Evolutionary conservation across 2,113 vertebrate species (phyloP).

Genomic region (Aspiorhynchus laticeps): DNA sequence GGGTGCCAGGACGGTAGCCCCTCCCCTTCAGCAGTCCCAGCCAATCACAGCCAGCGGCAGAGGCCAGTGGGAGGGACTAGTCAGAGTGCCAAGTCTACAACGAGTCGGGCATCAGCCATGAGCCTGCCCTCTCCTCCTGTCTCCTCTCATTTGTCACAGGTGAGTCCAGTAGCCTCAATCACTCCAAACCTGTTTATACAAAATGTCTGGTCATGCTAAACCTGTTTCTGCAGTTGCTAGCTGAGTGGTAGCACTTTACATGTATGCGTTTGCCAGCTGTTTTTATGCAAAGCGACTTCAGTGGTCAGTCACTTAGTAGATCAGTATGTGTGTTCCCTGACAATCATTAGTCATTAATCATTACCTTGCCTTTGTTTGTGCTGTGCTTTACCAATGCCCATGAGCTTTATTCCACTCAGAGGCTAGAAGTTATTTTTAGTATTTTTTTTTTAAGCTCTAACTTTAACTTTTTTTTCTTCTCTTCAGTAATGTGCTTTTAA

Average conservation of each 20-base stretch:
- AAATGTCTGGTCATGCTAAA: neutral
- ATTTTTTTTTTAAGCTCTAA: neutral
- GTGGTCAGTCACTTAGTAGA: neutral
- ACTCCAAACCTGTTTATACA: neutral
- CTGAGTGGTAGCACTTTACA: neutral
- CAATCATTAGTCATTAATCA: neutral
- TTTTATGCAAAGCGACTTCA: neutral
- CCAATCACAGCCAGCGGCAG: constrained; percentile 72
- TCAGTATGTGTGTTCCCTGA: neutral
- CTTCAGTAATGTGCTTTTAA: neutral
- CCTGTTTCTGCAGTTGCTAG: neutral
- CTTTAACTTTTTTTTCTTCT: neutral
- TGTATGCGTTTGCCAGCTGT: neutral
- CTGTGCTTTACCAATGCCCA: neutral
- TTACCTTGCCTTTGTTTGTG: neutral
- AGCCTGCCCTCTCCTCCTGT: constrained; percentile 66
- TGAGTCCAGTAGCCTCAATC: neutral
- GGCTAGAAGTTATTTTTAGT: neutral
- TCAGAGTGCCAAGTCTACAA: constrained; percentile 68
- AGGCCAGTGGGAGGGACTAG: constrained; percentile 65
- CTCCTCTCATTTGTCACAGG: constrained; percentile 73
- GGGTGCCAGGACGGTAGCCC: constrained; percentile 59
- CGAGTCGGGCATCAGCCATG: constrained; percentile 66
- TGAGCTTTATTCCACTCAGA: neutral
- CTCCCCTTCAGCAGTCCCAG: constrained; percentile 57